These are phyloP conservation scores for Baccha elongata DNA, from an alignment of 2,888 invertebrate species.

Conservation along the genomic window DNA sequence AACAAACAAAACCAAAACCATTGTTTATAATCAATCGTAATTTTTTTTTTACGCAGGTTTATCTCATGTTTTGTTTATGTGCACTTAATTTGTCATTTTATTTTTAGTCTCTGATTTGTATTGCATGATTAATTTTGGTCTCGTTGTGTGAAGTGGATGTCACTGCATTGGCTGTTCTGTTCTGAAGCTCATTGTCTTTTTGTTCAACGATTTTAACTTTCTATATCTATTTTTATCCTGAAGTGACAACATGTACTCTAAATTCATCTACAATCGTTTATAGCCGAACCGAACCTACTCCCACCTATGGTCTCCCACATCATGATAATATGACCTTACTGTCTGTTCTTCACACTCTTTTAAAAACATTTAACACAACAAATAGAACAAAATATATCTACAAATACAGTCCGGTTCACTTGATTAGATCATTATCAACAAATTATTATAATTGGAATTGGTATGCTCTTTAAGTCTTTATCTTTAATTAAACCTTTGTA, in stretches of 20 bases:
- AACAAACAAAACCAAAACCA: no score
- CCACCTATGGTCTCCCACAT: neutral
- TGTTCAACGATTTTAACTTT: neutral
- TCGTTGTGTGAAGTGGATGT: neutral
- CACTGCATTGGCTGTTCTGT: conserved; percentile 1
- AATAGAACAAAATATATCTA: neutral
- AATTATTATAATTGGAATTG: no score
- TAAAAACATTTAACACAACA: conserved; percentile 7
- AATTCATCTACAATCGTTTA: conserved; percentile 17
- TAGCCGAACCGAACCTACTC: neutral
- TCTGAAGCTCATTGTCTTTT: conserved; percentile 10
- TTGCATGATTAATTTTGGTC: conserved; percentile 19
- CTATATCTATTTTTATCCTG: conserved; percentile 2
- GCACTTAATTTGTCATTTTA: conserved; percentile 5
- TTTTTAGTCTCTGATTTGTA: neutral
- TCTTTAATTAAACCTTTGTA: no score
- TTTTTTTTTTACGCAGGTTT: neutral
- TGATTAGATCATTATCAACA: no score
- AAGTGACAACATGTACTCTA: conserved; percentile 15
- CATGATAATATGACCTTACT: conserved; percentile 8
- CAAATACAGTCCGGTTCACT: no score
- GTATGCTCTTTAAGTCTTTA: no score
- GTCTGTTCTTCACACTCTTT: neutral
- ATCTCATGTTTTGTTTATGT: neutral
- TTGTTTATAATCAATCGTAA: no score